These are phyloP conservation scores for Pyralis farinalis DNA, from an alignment of 2,888 invertebrate genomes.

Conservation along the genomic window DNA sequence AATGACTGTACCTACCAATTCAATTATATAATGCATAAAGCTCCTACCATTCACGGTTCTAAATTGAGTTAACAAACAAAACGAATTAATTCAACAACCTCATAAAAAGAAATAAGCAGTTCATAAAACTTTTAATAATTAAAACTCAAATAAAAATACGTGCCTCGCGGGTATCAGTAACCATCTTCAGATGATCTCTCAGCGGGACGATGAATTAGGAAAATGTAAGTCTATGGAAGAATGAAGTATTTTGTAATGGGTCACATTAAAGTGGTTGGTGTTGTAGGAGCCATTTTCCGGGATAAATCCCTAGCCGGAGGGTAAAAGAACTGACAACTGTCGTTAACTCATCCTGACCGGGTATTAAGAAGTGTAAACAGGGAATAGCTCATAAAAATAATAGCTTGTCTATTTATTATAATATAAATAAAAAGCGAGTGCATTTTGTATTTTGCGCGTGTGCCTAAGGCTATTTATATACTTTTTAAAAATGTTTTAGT, in stretches of 20 bases:
- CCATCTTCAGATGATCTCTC: constrained; percentile 39
- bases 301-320: constrained; percentile 53
- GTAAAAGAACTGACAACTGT: constrained; percentile 70
- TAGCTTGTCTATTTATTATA: constrained; percentile 42
- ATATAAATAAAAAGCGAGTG: constrained; percentile 25
- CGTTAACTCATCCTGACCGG: constrained; percentile 69
- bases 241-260: constrained; percentile 25
- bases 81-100: constrained; percentile 75
- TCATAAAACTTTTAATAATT: constrained; percentile 80
- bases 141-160: constrained; percentile 75
- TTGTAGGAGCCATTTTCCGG: constrained; percentile 40
- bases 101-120: constrained; percentile 79
- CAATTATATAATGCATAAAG: constrained; percentile 16
- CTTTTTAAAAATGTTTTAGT: too few species aligned
- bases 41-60: constrained; percentile 41
- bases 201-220: constrained; percentile 9
- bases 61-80: constrained; percentile 70
- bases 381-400: constrained; percentile 61
- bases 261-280: constrained; percentile 39
- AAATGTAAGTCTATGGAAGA: constrained; percentile 9
- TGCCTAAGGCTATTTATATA: too few species aligned
- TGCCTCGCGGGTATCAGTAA: constrained; percentile 38
- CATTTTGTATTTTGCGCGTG: constrained; percentile 16
- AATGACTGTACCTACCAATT: too few species aligned
- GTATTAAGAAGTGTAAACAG: constrained; percentile 66